Evolutionary conservation across 2,888 invertebrate species (phyloP).

Genomic region (Pristionchus entomophagus): DNA sequence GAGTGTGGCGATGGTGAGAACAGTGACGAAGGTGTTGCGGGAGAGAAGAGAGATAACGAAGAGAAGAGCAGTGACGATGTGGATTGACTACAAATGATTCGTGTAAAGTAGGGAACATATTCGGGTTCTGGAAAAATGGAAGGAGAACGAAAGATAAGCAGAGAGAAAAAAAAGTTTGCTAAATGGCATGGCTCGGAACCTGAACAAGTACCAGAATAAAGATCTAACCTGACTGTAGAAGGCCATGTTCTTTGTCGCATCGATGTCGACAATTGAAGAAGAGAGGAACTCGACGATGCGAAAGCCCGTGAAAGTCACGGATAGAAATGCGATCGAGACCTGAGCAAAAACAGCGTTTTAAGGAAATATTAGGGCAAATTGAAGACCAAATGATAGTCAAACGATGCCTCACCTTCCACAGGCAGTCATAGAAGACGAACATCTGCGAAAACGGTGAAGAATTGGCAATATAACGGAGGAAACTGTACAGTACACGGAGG

Average conservation of each 20-base stretch:
- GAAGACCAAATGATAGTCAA: not conserved
- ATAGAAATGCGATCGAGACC: not conserved
- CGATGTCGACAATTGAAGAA: not conserved
- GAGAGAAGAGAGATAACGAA: not conserved
- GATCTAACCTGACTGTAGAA: slow-evolving; percentile 18
- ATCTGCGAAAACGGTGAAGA: not conserved
- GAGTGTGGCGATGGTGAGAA: slow-evolving; percentile 12
- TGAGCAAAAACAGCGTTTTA: not conserved
- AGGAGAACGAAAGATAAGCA: too few relatives aligned
- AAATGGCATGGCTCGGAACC: too few relatives aligned
- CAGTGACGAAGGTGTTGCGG: slow-evolving; percentile 19
- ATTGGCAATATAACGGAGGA: not conserved
- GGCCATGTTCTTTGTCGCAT: not conserved
- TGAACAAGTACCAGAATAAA: not conserved
- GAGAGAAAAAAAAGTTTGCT: too few relatives aligned
- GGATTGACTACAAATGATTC: not conserved
- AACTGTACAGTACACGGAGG: too few relatives aligned
- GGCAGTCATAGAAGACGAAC: slow-evolving; percentile 28
- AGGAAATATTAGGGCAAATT: not conserved
- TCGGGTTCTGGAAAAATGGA: not conserved
- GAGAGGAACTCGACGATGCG: not conserved
- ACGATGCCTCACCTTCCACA: slow-evolving; percentile 12
- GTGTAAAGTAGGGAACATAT: not conserved
- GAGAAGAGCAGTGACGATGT: slow-evolving; percentile 24
- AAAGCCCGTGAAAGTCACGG: slow-evolving; percentile 1